Conservation (phyloP, 2,113 vertebrate species). For the Cryptotis parvus region DNA sequence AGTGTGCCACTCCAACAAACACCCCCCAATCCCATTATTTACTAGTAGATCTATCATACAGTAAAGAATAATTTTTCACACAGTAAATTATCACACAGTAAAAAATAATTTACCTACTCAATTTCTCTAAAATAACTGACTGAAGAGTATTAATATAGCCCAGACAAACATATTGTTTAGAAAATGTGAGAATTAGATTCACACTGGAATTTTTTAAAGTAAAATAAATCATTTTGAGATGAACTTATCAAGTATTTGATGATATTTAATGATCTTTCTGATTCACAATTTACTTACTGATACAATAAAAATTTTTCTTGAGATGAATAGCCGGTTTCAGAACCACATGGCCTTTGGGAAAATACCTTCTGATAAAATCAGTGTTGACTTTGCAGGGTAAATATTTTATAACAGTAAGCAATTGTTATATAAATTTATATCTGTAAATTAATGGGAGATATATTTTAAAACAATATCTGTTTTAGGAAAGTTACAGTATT, state of each 20-base stretch:
- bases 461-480: neutral
- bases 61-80: neutral
- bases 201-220: neutral
- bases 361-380: neutral
- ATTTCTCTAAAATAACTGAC: constrained; percentile 15
- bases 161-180: neutral
- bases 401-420: neutral
- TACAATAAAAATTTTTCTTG: neutral
- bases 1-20: too few species aligned
- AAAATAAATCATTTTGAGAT: neutral
- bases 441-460: neutral
- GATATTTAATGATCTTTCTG: neutral
- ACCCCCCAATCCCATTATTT: neutral
- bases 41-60: neutral
- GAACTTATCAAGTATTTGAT: constrained; percentile 23
- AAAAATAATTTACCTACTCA: neutral
- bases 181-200: constrained; percentile 31
- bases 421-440: neutral
- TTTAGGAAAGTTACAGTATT: neutral
- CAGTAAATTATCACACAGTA: neutral
- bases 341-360: neutral
- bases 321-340: constrained; percentile 39
- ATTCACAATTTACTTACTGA: neutral
- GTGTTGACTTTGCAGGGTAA: neutral
- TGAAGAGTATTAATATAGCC: neutral